Percentiles rank a stretch among this genome's conserved stretches.
Conservation (phyloP, 1,140 invertebrate genomes). For the Stegodyphus dumicola region DNA sequence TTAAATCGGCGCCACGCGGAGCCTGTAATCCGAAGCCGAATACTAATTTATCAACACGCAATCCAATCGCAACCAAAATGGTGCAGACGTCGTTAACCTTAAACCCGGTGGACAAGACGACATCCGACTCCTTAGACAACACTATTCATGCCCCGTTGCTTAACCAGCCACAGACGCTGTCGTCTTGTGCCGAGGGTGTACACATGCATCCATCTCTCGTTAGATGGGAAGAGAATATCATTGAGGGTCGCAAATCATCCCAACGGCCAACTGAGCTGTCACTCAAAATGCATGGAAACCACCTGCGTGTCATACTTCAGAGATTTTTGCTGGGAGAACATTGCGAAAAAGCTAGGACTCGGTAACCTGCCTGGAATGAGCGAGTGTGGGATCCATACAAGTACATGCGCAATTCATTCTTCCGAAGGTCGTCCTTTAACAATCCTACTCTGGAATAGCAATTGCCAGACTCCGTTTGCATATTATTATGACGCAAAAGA, state of each 20-base stretch:
- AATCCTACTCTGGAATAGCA: neutral
- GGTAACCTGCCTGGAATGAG: neutral
- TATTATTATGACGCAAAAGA: too few relatives aligned
- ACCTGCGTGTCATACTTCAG: conserved; percentile 52
- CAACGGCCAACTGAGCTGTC: conserved; percentile 54
- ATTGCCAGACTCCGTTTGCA: neutral
- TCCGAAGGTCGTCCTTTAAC: neutral
- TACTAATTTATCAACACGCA: conserved; percentile 30
- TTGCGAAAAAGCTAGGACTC: neutral
- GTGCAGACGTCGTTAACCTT: conserved; percentile 28
- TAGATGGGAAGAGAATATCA: conserved; percentile 27
- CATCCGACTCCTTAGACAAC: conserved; percentile 11
- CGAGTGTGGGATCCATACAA: neutral
- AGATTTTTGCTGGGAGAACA: conserved; percentile 7
- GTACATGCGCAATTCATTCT: neutral
- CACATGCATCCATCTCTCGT: conserved; percentile 27
- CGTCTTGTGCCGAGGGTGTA: neutral
- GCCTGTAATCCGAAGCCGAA: neutral
- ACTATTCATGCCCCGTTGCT: conserved; percentile 8
- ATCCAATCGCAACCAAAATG: neutral
- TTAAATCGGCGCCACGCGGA: conserved; percentile 1
- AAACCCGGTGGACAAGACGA: neutral
- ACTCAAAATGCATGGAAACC: conserved; percentile 55
- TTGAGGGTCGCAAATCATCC: conserved; percentile 51
- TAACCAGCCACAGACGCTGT: conserved; percentile 10